These are phyloP conservation scores for Diarsia rubi DNA, from an alignment of 2,888 invertebrate species.

Conservation along the genomic window DNA sequence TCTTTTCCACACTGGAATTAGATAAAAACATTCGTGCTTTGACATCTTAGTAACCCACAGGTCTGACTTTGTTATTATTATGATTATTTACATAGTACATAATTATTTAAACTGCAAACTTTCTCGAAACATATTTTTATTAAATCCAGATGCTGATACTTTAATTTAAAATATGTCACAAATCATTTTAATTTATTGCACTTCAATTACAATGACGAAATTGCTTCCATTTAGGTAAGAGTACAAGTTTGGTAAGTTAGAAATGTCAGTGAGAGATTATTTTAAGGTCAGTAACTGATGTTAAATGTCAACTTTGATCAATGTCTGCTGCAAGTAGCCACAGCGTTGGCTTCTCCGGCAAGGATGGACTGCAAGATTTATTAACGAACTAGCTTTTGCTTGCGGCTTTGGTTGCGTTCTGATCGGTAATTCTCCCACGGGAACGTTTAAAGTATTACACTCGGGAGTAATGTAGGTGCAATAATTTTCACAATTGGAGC, in stretches of 20 bases:
- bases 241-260: constrained; percentile 55
- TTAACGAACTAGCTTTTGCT: neutral
- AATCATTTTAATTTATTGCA: neutral
- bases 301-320: constrained; percentile 68
- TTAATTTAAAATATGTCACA: neutral
- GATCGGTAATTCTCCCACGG: too few species aligned
- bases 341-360: neutral
- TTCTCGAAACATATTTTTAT: neutral
- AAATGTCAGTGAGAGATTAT: constrained; percentile 70
- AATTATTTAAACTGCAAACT: neutral
- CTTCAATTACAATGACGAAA: constrained; percentile 3
- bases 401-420: too few species aligned
- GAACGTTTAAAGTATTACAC: too few species aligned
- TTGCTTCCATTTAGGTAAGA: constrained; percentile 29
- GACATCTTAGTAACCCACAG: neutral
- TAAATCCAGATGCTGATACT: neutral
- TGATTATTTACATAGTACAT: neutral
- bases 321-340: constrained; percentile 56
- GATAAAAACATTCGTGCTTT: too few species aligned
- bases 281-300: constrained; percentile 60
- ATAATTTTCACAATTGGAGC: too few species aligned
- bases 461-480: too few species aligned
- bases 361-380: neutral
- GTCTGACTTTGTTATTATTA: neutral
- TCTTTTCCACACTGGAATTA: too few species aligned